These are phyloP conservation scores for Halichoeres trimaculatus DNA, from an alignment of 2,113 vertebrate species.

Conservation along the genomic window DNA sequence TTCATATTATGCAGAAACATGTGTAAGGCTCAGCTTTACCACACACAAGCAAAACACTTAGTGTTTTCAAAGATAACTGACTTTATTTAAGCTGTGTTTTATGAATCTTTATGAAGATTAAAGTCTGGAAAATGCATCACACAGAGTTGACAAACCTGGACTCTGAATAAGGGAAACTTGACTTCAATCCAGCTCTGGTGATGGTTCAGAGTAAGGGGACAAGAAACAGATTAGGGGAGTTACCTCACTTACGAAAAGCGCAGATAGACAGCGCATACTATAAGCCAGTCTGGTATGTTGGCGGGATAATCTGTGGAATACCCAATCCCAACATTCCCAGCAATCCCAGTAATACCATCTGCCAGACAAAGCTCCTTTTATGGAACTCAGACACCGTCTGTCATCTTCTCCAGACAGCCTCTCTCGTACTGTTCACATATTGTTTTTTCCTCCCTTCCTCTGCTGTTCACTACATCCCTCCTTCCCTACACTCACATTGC, in stretches of 20 bases:
- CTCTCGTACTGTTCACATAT: slow-evolving; percentile 16
- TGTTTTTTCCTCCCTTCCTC: slow-evolving; percentile 9
- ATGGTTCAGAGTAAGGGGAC: not conserved
- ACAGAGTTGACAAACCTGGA: not conserved
- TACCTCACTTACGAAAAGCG: slow-evolving; percentile 14
- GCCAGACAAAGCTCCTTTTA: slow-evolving; percentile 50
- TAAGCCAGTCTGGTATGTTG: slow-evolving; percentile 44
- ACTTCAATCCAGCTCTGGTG: not conserved
- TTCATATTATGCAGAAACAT: slow-evolving; percentile 9
- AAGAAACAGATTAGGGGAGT: not conserved
- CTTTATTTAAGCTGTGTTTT: not conserved
- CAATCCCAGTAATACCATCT: slow-evolving; percentile 49
- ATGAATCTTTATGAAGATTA: no score
- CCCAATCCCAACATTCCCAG: slow-evolving; percentile 48
- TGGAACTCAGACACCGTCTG: slow-evolving; percentile 18
- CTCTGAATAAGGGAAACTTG: not conserved
- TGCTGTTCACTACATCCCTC: slow-evolving; percentile 8
- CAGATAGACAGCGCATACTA: slow-evolving; percentile 4
- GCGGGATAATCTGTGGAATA: slow-evolving; percentile 52
- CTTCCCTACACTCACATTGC: not conserved
- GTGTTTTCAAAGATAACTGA: not conserved
- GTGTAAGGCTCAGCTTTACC: not conserved
- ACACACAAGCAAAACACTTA: not conserved
- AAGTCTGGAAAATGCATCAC: no score
- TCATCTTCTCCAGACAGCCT: slow-evolving; percentile 32